Base-by-base conservation (phyloP, 2,888 invertebrate species). In the Elegia similella region DNA sequence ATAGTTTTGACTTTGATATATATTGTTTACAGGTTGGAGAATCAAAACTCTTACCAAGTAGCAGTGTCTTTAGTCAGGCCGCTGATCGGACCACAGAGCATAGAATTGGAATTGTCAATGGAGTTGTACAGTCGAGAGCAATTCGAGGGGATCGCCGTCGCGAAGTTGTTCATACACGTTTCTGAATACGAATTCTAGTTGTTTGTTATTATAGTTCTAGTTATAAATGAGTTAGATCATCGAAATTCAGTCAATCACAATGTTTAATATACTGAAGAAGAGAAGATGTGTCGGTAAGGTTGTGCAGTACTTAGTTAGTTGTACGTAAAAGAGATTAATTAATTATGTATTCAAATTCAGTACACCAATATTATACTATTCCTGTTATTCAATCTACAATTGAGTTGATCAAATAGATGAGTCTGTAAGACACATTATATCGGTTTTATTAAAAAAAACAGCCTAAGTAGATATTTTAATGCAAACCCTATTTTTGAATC, bases 21-120 rank as follows among this genome's bases (percentile, higher is more conserved):
- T 3, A 23, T 5, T 23, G 59, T 62, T 60, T 77, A 78, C 57
- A 12, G 42, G 1, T 75, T 94, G 94, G 63, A 84, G 92, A 60
- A 76, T 1, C 92, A 93, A 71, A 83, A 77, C 5, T 92, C 92
- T 10, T 94, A 95, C 64, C 95, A 96, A 77, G 97, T 96, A 0
- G 94, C 95, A 2, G 92, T 98, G n/a, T 93, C 95, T 0, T 81
- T 98, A 43, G 93, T 95, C 7, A 92, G 93, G 58, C 92, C 95
- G 0, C 93, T 98, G 0, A 93, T 94, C 62, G 98, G 98, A 0
- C 98, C 98, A 0, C 98, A 98, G 80, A 98, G 98, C 73, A 95
- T 98, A 65, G 96, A 98, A 70, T 84, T 98, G 34, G 95, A 97
- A 70, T 90, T 98, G 30, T 94, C 94, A 62, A 98, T 98, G 97